Evolutionary conservation across 2,113 vertebrate species (phyloP).

Genomic region (Paratilapia polleni): DNA sequence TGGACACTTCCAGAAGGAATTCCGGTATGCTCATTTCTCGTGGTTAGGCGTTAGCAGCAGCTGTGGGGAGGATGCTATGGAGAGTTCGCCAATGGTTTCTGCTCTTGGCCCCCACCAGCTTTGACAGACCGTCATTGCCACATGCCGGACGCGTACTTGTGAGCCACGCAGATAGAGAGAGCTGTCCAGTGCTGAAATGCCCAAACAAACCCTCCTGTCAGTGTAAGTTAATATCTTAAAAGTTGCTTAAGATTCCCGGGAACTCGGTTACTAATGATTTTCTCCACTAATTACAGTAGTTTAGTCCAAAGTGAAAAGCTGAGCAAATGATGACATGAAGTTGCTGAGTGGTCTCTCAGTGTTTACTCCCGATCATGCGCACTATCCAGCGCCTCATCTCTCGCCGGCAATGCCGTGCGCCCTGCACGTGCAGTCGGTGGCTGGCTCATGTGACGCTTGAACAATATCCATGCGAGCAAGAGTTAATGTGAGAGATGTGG

Average conservation of each 20-base stretch:
- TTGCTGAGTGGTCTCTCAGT: slow-evolving; percentile 20
- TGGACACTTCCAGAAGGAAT: slow-evolving; percentile 79
- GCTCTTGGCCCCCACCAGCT: slow-evolving; percentile 16
- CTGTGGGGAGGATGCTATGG: slow-evolving; percentile 11
- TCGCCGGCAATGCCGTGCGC: slow-evolving; percentile 41
- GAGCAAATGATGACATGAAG: slow-evolving; percentile 3
- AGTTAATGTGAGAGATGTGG: slow-evolving; percentile 30
- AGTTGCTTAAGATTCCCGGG: background rate
- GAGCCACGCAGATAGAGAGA: slow-evolving; percentile 29
- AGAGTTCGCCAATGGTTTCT: slow-evolving; percentile 40
- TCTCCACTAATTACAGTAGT: background rate
- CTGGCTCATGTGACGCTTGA: slow-evolving; percentile 74
- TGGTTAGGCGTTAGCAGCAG: slow-evolving; percentile 39
- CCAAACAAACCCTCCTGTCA: background rate
- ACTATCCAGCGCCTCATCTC: slow-evolving; percentile 51
- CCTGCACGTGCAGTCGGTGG: slow-evolving; percentile 66
- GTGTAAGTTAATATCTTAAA: background rate
- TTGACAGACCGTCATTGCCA: slow-evolving; percentile 2
- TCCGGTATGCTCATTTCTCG: slow-evolving; percentile 84
- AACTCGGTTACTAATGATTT: background rate
- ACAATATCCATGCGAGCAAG: slow-evolving; percentile 56
- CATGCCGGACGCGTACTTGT: slow-evolving; percentile 2
- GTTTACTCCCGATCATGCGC: slow-evolving; percentile 65
- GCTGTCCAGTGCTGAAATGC: slow-evolving; percentile 87
- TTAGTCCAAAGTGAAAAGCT: slow-evolving; percentile 11